Base-by-base conservation (phyloP, 2,888 invertebrate genomes). In the Chaetoderma sp. region DNA sequence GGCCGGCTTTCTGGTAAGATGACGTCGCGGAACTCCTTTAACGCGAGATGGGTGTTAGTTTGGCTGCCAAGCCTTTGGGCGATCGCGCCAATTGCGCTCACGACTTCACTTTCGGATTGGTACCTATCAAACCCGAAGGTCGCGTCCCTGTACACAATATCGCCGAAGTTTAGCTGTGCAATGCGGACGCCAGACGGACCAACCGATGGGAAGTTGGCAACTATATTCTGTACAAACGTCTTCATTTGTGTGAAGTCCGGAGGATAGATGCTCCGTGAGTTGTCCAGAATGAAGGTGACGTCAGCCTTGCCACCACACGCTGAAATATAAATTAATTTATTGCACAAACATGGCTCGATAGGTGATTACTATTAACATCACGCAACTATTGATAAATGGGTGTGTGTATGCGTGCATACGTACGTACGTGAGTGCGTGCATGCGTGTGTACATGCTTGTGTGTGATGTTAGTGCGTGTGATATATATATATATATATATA, bases 201-300 rank as follows among this genome's bases (percentile, higher is more conserved):
- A 13, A 52, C 23, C n/a, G n/a, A n/a, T 3, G 28, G 16, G 32
- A 52, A 52, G 28, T 32, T 33, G n/a, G 18, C 32, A 23, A 52
- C 21, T n/a, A 52, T 32, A 52, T 52, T 33, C 32, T 28, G 28
- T 16, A 52, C 52, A 28, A 52, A 52, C 16, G 52, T 33, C 28
- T 28, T 52, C 52, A 32, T 28, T 52, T 52, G 28, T 33, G 28
- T 52, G 52, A 52, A 52, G 52, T 52, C 52, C 4, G 52, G 52
- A 1, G 28, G 30, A 28, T 33, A 52, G 52, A 52, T 52, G 21
- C 52, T 52, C 32, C 32, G 30, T 2, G 52, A 52, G 52, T 52
- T 52, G 16, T 52, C 52, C 28, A 52, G 21, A 16, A 52, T 33
- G 23, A 52, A 52, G 32, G 28, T 33, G 13, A 52, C 32, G n/a